A percentile compares a stretch with the other conserved stretches of the same genome.
These are phyloP conservation scores for Antheraea mylitta DNA, from an alignment of 1,140 invertebrate species.

Conservation along the genomic window DNA sequence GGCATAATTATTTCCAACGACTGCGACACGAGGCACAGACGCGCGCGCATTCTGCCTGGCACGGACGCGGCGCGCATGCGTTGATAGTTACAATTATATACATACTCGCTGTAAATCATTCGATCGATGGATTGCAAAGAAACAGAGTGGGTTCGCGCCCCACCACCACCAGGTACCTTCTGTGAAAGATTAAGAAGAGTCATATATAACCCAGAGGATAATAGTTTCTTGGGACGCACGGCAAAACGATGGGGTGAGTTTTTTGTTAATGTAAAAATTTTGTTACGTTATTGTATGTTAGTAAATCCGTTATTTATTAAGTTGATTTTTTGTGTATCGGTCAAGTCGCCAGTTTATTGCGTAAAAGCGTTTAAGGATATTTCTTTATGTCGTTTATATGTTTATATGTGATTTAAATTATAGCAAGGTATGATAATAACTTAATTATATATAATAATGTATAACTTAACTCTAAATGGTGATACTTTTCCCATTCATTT, in stretches of 20 bases:
- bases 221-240: constrained; percentile 85
- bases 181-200: constrained; percentile 80
- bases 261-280: not conserved
- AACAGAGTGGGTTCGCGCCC: constrained; percentile 52
- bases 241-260: constrained; percentile 87
- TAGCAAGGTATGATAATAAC: too few relatives aligned
- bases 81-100: not conserved
- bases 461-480: too few relatives aligned
- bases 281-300: too few relatives aligned
- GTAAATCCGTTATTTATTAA: too few relatives aligned
- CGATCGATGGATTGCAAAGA: constrained; percentile 22
- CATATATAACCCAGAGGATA: constrained; percentile 84
- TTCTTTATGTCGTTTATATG: too few relatives aligned
- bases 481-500: too few relatives aligned
- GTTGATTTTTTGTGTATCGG: too few relatives aligned
- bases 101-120: not conserved
- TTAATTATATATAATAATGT: too few relatives aligned
- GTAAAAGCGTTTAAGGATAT: too few relatives aligned
- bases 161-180: constrained; percentile 67
- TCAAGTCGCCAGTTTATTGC: too few relatives aligned
- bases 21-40: constrained; percentile 20
- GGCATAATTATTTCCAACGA: not conserved
- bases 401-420: too few relatives aligned
- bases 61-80: constrained; percentile 18
- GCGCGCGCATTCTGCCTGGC: constrained; percentile 32